Base-by-base conservation (phyloP, 2,797 vertebrate species). In the Sebastes flavidus region DNA sequence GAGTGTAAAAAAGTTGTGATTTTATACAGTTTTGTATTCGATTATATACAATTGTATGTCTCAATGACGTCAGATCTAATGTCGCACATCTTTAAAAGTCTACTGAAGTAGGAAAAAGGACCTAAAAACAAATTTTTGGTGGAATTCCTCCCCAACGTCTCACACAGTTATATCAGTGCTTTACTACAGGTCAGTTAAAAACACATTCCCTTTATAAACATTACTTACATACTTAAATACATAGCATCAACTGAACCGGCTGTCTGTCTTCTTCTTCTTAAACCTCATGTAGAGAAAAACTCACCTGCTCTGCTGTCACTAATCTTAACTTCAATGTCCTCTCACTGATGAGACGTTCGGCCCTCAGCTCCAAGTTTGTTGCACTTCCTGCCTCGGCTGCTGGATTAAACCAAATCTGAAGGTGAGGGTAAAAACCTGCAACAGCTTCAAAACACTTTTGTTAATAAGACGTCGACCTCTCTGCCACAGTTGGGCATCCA, bases 171-270 rank as follows among this genome's bases (percentile, higher is more conserved):
- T 36, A 58, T 92, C 91, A 93, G 90, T 94, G 94, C 87, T 89
- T 90, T 14, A 89, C 89, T 89, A 94, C 91, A 74, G 7, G 87
- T 92, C 88, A 88, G 86, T 90, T 90, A 69, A 82, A 88, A 82
- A 88, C 84, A 84, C 62, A 70, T 86, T 94, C 92, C 93, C 93
- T 94, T 94, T 95, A 90, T 85, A 88, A 92, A 91, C 85, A 87
- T 87, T 77, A 89, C 85, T 82, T 90, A 91, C 87, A 92, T 46
- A 88, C 65, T 82, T 88, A 66, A 83, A 85, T 78, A 90, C 84
- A 88, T 73, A 83, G 72, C 71, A 63, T 85, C 77, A 54, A 54
- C 66, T 68, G 80, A 87, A 81, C 77, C 13, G 76, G 38, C 55
- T 10, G 3, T 72, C 75, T 49, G 34, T 34, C 30, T 34, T 83